These are phyloP conservation scores for Dromiciops gliroides DNA, from an alignment of 2,113 vertebrate genomes.

Conservation along the genomic window DNA sequence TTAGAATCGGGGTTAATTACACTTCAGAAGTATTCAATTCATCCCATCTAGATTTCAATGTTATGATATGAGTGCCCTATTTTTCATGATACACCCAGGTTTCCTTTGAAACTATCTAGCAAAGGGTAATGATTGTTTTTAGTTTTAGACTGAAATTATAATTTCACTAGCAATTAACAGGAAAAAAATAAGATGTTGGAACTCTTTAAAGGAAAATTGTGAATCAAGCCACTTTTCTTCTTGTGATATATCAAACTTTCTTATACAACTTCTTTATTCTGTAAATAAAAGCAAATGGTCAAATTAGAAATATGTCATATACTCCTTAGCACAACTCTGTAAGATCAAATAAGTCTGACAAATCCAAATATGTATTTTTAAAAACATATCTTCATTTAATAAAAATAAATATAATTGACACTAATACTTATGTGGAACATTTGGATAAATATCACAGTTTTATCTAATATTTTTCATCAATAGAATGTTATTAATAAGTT, in stretches of 20 bases:
- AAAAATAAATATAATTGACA: neutral
- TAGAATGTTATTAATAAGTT: neutral
- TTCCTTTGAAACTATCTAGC: constrained; percentile 40
- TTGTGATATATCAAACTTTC: constrained; percentile 3
- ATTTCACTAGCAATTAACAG: neutral
- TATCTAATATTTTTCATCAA: neutral
- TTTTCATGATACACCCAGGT: neutral
- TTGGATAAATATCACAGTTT: neutral
- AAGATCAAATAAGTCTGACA: neutral
- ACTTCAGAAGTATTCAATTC: neutral
- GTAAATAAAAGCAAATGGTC: neutral
- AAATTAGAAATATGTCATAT: neutral
- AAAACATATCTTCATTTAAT: neutral
- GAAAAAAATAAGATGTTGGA: neutral
- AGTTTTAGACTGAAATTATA: neutral
- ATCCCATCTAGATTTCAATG: neutral
- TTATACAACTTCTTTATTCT: neutral
- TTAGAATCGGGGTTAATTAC: constrained; percentile 14
- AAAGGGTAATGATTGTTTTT: constrained; percentile 9
- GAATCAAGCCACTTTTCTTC: constrained; percentile 20
- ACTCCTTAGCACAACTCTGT: neutral
- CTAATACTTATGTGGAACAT: neutral
- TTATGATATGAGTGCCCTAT: neutral
- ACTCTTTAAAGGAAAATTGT: constrained; percentile 32
- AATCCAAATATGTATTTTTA: neutral